Conservation (phyloP, 2,888 invertebrate species). For the Drosophila putrida region DNA sequence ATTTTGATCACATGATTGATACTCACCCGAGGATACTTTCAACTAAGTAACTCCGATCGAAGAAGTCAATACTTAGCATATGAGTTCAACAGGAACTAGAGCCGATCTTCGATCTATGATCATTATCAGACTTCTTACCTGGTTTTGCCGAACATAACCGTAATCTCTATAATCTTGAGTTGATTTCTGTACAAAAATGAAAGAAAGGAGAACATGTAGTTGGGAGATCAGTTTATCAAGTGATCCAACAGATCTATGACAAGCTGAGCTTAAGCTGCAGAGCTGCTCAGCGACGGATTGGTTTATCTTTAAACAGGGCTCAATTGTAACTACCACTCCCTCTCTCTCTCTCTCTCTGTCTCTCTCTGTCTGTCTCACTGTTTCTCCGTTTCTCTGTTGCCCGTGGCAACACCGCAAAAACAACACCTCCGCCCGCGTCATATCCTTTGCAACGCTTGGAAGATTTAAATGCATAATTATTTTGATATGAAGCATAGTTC, state of each 20-base stretch:
- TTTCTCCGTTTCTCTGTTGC: slow-evolving; percentile 44
- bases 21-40: not conserved
- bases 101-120: slow-evolving; percentile 6
- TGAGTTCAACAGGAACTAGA: too few relatives aligned
- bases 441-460: slow-evolving; percentile 73
- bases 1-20: not conserved
- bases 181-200: not conserved
- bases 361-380: not conserved
- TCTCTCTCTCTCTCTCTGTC: not conserved
- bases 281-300: not conserved
- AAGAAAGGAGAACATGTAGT: not conserved
- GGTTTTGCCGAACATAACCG: not conserved
- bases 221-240: slow-evolving; percentile 5
- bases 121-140: slow-evolving; percentile 10
- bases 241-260: slow-evolving; percentile 6
- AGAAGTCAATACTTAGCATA: slow-evolving; percentile 3
- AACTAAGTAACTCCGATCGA: not conserved
- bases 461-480: slow-evolving; percentile 81
- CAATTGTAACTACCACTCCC: not conserved
- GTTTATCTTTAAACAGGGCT: not conserved
- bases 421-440: slow-evolving; percentile 40
- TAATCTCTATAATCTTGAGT: not conserved
- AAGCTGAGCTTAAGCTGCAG: slow-evolving; percentile 13
- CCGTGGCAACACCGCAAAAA: slow-evolving; percentile 64
- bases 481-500: slow-evolving; percentile 81